A percentile compares a stretch with the other conserved stretches of the same genome.
These are phyloP conservation scores for Metallyticus violacea DNA, from an alignment of 2,888 invertebrate genomes.

Conservation along the genomic window DNA sequence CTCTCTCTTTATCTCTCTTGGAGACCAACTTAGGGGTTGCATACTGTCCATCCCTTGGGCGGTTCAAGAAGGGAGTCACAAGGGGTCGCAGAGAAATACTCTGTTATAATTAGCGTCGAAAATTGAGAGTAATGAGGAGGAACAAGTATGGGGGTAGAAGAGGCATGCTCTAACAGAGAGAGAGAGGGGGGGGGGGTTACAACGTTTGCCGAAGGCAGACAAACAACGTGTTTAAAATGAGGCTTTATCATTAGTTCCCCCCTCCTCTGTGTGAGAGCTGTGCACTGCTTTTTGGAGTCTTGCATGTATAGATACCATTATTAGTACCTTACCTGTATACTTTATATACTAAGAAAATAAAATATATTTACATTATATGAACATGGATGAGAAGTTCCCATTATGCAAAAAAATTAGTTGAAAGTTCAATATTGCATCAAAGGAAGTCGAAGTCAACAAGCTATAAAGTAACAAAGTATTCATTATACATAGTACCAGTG, in stretches of 20 bases:
- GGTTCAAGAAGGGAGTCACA: background rate
- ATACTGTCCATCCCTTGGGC: background rate
- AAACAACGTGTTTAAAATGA: background rate
- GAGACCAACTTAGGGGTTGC: background rate
- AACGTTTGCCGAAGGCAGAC: background rate
- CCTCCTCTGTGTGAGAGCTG: background rate
- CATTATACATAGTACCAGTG: too few relatives aligned
- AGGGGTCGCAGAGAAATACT: background rate
- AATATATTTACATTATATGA: too few relatives aligned
- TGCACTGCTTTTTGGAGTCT: too few relatives aligned
- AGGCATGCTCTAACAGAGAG: background rate
- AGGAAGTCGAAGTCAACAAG: too few relatives aligned
- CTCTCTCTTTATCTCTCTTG: background rate
- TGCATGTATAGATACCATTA: too few relatives aligned
- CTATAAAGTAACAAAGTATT: too few relatives aligned
- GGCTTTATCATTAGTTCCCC: background rate
- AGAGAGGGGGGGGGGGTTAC: background rate
- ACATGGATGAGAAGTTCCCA: too few relatives aligned
- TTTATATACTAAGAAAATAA: too few relatives aligned
- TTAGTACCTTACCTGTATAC: too few relatives aligned
- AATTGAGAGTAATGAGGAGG: slow-evolving; percentile 22
- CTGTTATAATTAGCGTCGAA: slow-evolving; percentile 25
- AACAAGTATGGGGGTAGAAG: slow-evolving; percentile 12
- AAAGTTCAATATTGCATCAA: too few relatives aligned
- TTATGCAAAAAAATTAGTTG: too few relatives aligned